A percentile compares a stretch with the other conserved stretches of the same genome.
Evolutionary conservation across 2,113 vertebrate genomes (phyloP).

Genomic region (Columba janthina): DNA sequence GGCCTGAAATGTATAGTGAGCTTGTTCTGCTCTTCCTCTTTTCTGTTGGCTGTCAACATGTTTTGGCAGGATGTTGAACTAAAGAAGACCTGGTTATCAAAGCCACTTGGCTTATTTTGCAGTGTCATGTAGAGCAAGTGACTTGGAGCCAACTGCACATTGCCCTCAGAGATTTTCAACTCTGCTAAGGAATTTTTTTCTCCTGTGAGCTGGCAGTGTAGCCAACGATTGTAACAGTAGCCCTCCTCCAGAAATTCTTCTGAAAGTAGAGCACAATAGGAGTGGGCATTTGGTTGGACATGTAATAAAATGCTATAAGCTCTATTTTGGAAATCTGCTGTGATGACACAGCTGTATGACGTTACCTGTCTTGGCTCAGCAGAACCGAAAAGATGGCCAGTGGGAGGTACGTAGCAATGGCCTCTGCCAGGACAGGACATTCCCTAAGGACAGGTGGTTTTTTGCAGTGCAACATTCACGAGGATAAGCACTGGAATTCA

Average conservation of each 20-base stretch:
- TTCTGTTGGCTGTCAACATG: background rate
- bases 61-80: background rate
- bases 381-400: background rate
- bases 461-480: rapidly evolving
- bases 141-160: background rate
- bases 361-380: background rate
- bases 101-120: background rate
- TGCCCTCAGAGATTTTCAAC: background rate
- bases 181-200: background rate
- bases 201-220: background rate
- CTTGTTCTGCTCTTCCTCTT: background rate
- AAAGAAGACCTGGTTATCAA: background rate
- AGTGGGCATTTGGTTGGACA: background rate
- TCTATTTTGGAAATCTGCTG: background rate
- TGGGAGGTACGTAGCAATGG: background rate
- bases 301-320: background rate
- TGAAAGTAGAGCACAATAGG: background rate
- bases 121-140: background rate
- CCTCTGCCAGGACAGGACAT: background rate
- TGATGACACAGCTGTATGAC: background rate
- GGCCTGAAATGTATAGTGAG: background rate
- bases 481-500: background rate
- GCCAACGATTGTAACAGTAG: background rate
- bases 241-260: background rate
- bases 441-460: background rate